These are phyloP conservation scores for Zaprionus ghesquierei DNA, from an alignment of 1,140 invertebrate genomes.

Conservation along the genomic window DNA sequence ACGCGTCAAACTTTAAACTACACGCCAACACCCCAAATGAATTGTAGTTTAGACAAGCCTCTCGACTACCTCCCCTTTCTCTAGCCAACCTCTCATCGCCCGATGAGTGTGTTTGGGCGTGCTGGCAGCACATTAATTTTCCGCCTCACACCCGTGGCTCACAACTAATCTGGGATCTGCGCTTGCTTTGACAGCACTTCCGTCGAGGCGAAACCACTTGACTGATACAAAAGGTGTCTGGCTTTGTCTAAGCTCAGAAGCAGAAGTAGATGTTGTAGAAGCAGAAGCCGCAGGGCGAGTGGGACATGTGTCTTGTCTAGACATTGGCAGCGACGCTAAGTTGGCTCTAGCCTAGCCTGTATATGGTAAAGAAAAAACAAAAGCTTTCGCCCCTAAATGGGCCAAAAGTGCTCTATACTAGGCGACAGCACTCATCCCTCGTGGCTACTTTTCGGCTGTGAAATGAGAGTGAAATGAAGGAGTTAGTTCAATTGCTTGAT, in stretches of 20 bases:
- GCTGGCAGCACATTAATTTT: conserved; percentile 70
- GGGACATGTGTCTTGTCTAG: conserved; percentile 49
- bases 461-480: conserved; percentile 75
- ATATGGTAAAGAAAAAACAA: conserved; percentile 26
- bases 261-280: not conserved
- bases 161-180: conserved; percentile 67
- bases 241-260: conserved; percentile 33
- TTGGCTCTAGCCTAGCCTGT: not conserved
- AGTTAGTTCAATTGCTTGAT: not conserved
- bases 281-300: not conserved
- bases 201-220: conserved; percentile 47
- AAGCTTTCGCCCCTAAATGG: not conserved
- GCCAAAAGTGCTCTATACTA: conserved; percentile 11
- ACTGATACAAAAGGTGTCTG: conserved; percentile 59
- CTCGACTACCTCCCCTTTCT: not conserved
- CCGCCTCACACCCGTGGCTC: conserved; percentile 9
- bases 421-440: conserved; percentile 56
- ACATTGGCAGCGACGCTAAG: conserved; percentile 40
- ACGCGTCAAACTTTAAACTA: conserved; percentile 79
- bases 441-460: conserved; percentile 50
- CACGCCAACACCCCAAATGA: conserved; percentile 70
- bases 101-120: conserved; percentile 26
- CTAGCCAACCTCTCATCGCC: not conserved
- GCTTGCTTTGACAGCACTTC: conserved; percentile 70
- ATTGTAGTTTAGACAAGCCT: conserved; percentile 52